Evolutionary conservation across 2,888 invertebrate species (phyloP).

Genomic region (Diabrotica balteata): DNA sequence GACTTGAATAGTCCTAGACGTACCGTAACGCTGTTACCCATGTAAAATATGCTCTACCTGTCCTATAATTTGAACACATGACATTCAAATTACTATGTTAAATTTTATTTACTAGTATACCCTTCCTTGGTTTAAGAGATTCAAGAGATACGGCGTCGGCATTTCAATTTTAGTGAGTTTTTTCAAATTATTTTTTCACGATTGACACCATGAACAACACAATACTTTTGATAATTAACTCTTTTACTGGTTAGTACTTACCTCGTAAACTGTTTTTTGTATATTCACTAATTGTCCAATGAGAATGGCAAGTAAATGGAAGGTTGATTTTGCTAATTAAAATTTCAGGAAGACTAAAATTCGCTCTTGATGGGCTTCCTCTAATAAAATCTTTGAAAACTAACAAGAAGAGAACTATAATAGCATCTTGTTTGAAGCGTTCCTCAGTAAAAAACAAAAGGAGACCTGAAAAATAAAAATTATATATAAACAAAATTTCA

Average conservation of each 20-base stretch:
- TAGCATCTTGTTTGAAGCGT: constrained; percentile 61
- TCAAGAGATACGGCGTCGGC: no score
- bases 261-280: constrained; percentile 51
- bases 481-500: not conserved
- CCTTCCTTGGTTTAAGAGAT: no score
- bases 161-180: no score
- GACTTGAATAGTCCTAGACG: no score
- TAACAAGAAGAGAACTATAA: constrained; percentile 62
- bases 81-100: no score
- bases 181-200: no score
- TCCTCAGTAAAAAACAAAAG: constrained; percentile 66
- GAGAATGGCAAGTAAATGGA: constrained; percentile 62
- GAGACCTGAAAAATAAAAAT: constrained; percentile 57
- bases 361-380: constrained; percentile 54
- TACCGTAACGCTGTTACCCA: no score
- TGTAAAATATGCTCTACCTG: no score
- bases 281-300: constrained; percentile 61
- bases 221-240: no score
- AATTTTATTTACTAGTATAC: no score
- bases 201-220: no score
- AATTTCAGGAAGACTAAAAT: constrained; percentile 62
- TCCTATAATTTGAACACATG: no score
- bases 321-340: constrained; percentile 58
- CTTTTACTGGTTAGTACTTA: constrained; percentile 23
- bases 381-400: constrained; percentile 61